Evolutionary conservation across 1,140 invertebrate species (phyloP).

Genomic region (Scaptomyza hsui): DNA sequence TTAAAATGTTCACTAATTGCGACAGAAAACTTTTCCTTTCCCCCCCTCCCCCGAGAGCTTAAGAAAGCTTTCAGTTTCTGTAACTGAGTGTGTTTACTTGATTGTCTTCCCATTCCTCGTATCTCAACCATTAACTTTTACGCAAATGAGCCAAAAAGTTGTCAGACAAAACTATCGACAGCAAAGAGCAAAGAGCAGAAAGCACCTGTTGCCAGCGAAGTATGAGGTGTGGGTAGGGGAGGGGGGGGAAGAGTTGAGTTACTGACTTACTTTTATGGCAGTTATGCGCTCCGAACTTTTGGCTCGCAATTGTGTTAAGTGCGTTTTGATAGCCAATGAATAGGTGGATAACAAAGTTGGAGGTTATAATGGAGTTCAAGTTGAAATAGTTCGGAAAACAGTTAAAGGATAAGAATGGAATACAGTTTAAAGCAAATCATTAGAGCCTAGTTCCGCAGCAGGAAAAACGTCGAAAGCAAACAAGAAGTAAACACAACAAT

Average conservation of each 20-base stretch:
- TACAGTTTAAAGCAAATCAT: constrained; percentile 18
- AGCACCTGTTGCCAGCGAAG: constrained; percentile 55
- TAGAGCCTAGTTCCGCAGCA: constrained; percentile 7
- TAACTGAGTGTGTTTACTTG: not conserved
- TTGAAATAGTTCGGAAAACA: constrained; percentile 18
- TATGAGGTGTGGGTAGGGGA: not conserved
- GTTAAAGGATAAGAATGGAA: not conserved
- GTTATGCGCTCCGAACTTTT: constrained; percentile 71
- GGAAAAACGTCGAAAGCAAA: not conserved
- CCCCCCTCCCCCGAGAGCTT: not conserved
- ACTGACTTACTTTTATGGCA: constrained; percentile 69
- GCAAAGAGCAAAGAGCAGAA: constrained; percentile 28
- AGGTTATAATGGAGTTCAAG: constrained; percentile 4
- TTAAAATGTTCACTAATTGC: constrained; percentile 40
- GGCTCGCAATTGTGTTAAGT: constrained; percentile 77
- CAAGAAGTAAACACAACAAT: constrained; percentile 1
- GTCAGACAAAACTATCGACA: constrained; percentile 68
- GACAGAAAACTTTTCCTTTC: constrained; percentile 22
- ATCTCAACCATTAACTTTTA: constrained; percentile 51
- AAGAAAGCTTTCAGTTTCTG: constrained; percentile 15
- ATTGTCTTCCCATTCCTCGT: not conserved
- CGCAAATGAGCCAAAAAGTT: constrained; percentile 74
- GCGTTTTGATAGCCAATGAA: constrained; percentile 73
- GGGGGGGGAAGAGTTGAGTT: constrained; percentile 38
- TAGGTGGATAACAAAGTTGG: constrained; percentile 38